Conservation (phyloP, 2,113 vertebrate genomes). For the Neotragus moschatus region DNA sequence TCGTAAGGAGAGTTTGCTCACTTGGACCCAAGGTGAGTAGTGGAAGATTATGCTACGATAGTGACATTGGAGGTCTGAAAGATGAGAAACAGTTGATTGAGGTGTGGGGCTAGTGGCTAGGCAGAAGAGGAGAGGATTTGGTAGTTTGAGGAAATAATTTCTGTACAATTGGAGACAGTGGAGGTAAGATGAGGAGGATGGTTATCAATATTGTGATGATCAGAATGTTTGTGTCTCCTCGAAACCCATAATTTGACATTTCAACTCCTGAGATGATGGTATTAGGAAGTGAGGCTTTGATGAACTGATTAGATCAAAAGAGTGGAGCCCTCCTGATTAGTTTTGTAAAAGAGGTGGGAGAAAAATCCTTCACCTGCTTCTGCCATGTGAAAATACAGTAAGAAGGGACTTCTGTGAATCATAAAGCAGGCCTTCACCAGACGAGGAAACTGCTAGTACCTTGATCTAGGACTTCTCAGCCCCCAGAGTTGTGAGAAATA, state of each 20-base stretch:
- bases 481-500: neutral
- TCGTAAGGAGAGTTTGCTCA: neutral
- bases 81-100: neutral
- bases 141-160: constrained; percentile 2
- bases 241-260: neutral
- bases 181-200: too few relatives aligned
- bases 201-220: neutral
- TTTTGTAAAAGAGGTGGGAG: neutral
- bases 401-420: neutral
- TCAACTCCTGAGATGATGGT: neutral
- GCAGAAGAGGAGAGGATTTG: neutral
- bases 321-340: neutral
- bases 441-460: neutral
- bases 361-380: neutral
- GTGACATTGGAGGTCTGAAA: neutral
- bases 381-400: neutral
- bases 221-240: neutral
- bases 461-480: neutral
- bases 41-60: neutral
- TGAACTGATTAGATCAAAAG: neutral
- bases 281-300: neutral
- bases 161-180: neutral
- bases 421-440: neutral
- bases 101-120: neutral
- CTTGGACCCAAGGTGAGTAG: neutral